phyloP scores from a whole-genome alignment of 2,888 invertebrate genomes.

The Cryptocheilus praepositus region DNA sequence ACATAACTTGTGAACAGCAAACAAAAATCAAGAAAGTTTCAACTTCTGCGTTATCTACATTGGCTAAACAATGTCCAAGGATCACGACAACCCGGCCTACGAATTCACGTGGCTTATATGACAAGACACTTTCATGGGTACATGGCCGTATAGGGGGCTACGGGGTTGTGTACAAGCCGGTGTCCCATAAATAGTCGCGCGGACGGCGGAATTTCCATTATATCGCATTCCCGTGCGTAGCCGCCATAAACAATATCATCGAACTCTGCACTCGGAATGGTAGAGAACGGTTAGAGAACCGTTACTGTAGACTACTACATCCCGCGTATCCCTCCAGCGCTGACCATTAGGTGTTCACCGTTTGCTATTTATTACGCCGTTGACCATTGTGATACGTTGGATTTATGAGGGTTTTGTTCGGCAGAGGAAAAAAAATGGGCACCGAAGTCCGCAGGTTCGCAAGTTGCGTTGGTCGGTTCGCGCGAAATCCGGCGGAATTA shows the following conservation, averaged over 20 bases:
- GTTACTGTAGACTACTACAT: conserved; percentile 36
- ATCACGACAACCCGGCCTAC: neutral
- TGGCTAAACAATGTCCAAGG: neutral
- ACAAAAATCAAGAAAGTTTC: too few species aligned
- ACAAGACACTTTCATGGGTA: neutral
- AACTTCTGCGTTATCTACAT: neutral
- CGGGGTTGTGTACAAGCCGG: conserved; percentile 24
- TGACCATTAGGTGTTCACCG: conserved; percentile 61
- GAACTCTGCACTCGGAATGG: conserved; percentile 36
- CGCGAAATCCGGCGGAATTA: too few species aligned
- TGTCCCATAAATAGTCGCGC: conserved; percentile 63
- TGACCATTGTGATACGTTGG: conserved; percentile 52
- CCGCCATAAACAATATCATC: conserved; percentile 70
- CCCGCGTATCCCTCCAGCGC: neutral
- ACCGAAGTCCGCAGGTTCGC: too few species aligned
- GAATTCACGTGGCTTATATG: neutral
- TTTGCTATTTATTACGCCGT: conserved; percentile 62
- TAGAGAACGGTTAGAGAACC: neutral
- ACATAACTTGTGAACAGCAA: too few species aligned
- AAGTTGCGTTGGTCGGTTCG: too few species aligned
- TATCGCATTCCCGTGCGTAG: conserved; percentile 62
- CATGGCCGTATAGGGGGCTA: neutral
- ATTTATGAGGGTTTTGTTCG: conserved; percentile 39
- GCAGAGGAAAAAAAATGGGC: too few species aligned
- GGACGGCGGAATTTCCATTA: conserved; percentile 69